Evolutionary conservation across 2,888 invertebrate species (phyloP), one percentile per base, ranked within the genome.

Genomic region (Pterostichus madidus): DNA sequence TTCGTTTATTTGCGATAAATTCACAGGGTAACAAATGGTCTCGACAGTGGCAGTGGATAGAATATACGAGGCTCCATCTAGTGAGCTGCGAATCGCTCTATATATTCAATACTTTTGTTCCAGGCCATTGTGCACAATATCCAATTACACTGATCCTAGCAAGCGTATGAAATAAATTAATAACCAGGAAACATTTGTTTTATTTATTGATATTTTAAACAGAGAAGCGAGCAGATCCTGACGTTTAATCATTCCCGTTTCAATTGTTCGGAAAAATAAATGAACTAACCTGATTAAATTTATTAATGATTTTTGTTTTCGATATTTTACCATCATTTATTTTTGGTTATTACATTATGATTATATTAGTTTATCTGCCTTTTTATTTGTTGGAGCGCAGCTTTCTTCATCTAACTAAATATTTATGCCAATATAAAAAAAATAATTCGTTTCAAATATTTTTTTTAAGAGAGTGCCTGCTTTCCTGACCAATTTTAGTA

Each of bases 171-270:
- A 52, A 78, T 56, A 78, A 78, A 78, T 59, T 56, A 78, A 78
- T 78, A 78, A 44, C 31, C 78, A 78, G 78, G 78, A 78, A 78
- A 61, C 78, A 61, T 78, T 78, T 61, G 78, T 78, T 78, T 59
- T 59, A 78, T 78, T 78, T 78, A 78, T 78, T 39, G 78, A 61
- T 44, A 61, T 78, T 78, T 78, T 78, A 35, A 61, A 78, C 56
- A 44, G 44, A 56, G 17, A 44, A 24, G 75, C 24, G 52, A 17
- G 49, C 15, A 15, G 75, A 52, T 35, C 11, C 53, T 61, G 78
- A 78, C 61, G 46, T 78, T 56, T 78, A 78, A 78, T 78, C 78
- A 78, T 56, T 76, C 53, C 39, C 13, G 56, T 76, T 53, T 52
- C 76, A 76, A 76, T 76, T 76, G 76, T 76, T 56, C 15, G 76